Evolutionary conservation across 2,113 vertebrate genomes (phyloP), one percentile per base, ranked within the genome.

Genomic region (Rhipidura dahli): DNA sequence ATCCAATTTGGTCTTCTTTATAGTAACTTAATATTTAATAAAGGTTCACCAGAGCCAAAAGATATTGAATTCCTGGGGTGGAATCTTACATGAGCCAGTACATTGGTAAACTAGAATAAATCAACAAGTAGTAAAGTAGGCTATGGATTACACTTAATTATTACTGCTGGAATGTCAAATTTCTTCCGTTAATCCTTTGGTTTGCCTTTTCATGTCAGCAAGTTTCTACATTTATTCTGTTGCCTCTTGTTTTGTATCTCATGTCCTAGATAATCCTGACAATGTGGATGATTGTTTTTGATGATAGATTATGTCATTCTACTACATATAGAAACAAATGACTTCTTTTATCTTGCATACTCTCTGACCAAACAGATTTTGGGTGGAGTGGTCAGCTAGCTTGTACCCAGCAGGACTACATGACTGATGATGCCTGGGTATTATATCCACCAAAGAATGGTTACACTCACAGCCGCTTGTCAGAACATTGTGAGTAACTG

Each of bases 401-500:
- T 68, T 51, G 19, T 51, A 39, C 28, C 11, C 33, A 60, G 33
- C 47, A 89, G 56, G 30, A 51, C 33, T 63, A 37, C 14, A 42
- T 0, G 5, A 11, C 5, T 68, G 39, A 31, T 75, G 7, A 17
- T 81, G 14, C 11, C 2, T 3, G 5, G 9, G 3, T 54, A 54
- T 7, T 39, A 47, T 6, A n/a, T 42, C 12, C 15, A 3, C 26
- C 66, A 37, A 57, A 49, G 14, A 56, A 60, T 20, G 4, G 4
- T 73, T 70, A 30, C 8, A 10, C 15, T 59, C 47, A 45, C 13
- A 57, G 45, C 5, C 49, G 39, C 33, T 78, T 4, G 13, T 83
- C 26, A 63, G 40, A 77, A 30, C 1, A 1, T 10, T 21, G 5
- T 40, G 14, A 60, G 28, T 23, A 75, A 71, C 26, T 39, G 56